Conservation (phyloP, 2,797 vertebrate species). For the Mormyrus hasselquistii region DNA sequence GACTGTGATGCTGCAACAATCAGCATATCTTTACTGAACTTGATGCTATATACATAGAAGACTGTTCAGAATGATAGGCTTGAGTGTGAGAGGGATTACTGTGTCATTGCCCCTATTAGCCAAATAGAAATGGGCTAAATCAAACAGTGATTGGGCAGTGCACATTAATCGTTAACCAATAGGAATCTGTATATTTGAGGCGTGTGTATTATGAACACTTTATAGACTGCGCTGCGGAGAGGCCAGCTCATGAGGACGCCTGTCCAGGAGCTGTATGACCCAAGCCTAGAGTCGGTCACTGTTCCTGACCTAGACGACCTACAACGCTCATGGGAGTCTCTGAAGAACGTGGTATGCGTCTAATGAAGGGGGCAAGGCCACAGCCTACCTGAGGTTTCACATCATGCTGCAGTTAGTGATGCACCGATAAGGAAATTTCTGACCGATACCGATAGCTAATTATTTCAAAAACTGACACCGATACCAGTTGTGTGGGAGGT, state of each 20-base stretch:
- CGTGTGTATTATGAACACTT: conserved; percentile 44
- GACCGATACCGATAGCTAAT: background rate
- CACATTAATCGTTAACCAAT: background rate
- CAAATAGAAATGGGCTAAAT: background rate
- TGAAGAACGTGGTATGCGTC: conserved; percentile 89
- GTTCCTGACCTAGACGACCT: conserved; percentile 82
- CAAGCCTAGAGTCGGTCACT: conserved; percentile 70
- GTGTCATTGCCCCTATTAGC: background rate
- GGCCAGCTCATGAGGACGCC: conserved; percentile 62
- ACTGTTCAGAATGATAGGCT: background rate
- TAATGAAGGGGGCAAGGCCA: background rate
- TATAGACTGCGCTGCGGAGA: conserved; percentile 61
- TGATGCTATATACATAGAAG: background rate
- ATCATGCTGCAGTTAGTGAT: background rate
- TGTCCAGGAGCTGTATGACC: conserved; percentile 74
- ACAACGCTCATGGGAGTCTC: conserved; percentile 95
- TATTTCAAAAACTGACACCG: no score
- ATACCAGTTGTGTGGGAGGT: background rate
- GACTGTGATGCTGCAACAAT: background rate
- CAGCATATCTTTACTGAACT: background rate
- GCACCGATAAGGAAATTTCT: background rate
- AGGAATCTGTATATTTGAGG: background rate
- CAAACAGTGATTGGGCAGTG: background rate
- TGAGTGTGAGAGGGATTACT: background rate
- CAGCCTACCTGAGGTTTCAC: background rate